phyloP scores from a whole-genome alignment of 2,888 invertebrate genomes.

The Dromius quadrimaculatus region DNA sequence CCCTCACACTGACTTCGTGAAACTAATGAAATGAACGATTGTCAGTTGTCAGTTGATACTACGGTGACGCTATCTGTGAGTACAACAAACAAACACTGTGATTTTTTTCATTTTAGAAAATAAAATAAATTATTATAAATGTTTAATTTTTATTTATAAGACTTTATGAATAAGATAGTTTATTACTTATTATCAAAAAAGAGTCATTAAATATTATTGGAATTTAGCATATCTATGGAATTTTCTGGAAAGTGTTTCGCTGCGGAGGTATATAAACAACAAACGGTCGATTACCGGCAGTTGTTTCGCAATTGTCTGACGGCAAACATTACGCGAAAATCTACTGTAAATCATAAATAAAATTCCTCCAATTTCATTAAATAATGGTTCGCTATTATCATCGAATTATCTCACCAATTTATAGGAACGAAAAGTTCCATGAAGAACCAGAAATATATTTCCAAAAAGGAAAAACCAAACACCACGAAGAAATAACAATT shows the following conservation, averaged over 20 bases:
- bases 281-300: neutral
- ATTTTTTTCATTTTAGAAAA: no score
- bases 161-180: no score
- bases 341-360: neutral
- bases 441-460: constrained; percentile 3
- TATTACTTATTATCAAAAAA: no score
- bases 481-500: constrained; percentile 6
- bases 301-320: neutral
- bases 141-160: no score
- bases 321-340: neutral
- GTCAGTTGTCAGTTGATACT: constrained; percentile 11
- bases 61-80: constrained; percentile 1
- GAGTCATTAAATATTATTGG: no score
- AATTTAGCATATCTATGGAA: constrained; percentile 23
- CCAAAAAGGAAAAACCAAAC: neutral
- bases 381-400: constrained; percentile 4
- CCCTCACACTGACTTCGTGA: constrained; percentile 40
- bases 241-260: constrained; percentile 3
- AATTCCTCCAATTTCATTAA: neutral
- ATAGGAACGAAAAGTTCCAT: constrained; percentile 4
- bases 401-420: neutral
- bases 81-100: neutral
- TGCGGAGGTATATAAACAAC: constrained; percentile 19
- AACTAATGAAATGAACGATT: constrained; percentile 26
- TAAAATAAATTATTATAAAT: no score